Base-by-base conservation (phyloP, 2,888 invertebrate genomes). In the Tachina lurida region DNA sequence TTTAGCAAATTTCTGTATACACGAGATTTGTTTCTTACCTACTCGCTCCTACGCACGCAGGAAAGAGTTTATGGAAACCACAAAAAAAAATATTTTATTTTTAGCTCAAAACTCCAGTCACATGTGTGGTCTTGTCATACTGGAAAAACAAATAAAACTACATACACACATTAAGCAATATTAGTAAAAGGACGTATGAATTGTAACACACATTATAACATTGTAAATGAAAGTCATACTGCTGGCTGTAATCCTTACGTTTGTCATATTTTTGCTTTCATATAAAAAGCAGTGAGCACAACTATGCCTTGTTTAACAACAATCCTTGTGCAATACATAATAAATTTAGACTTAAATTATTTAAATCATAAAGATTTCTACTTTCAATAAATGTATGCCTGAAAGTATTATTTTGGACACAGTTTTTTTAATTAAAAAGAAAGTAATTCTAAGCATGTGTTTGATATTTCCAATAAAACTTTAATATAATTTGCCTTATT, bases 41-140 rank as follows among this genome's bases (percentile, higher is more conserved):
- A 22, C 54, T 56, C 41, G 52, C 81, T 77, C 65, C 63, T 47
- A 45, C 76, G 56, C 76, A 60, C 43, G 62, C 71, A 22, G 19
- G 67, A 63, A 54, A 65, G 54, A 83, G 79, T 76, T 83, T 79
- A 78, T 75, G 71, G 67, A 77, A 73, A 65, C 81, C 77, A 68
- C 49, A 82, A 70, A 63, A 58, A 78, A 73, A 19, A 19, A 15
- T 49, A 13, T 31, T 31, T 31, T 31, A 63, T 79, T 17, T 65
- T 58, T 41, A 41, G 10, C 5, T 49, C 41, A 41, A 75, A 85
- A 65, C 68, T 77, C 43, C 65, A 54, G 74, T 52, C 79, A 83
- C 76, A 86, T 71, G 76, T 86, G 83, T 76, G 79, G 83, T 86
- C 67, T 68, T 86, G 86, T 86, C 86, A 79, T 73, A 56, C 45